Evolutionary conservation across 2,797 vertebrate species (phyloP).

Genomic region (Forpus xanthops): DNA sequence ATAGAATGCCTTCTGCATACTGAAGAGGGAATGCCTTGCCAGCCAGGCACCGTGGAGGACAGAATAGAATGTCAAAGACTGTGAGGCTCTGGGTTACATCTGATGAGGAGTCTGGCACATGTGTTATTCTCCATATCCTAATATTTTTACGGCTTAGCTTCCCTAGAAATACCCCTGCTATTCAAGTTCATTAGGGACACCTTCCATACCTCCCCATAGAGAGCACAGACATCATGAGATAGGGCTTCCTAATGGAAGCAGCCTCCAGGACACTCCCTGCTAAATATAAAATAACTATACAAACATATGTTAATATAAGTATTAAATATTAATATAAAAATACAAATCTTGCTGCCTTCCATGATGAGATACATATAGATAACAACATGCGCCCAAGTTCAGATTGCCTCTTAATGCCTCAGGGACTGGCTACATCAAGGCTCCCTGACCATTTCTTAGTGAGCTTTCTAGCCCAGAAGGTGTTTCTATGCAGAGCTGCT

Average conservation of each 20-base stretch:
- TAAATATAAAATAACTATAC: not conserved
- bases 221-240: not conserved
- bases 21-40: not conserved
- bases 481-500: not conserved
- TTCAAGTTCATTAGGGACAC: not conserved
- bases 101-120: fast-evolving
- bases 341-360: not conserved
- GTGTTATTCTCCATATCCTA: not conserved
- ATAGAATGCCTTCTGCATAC: not conserved
- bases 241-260: not conserved
- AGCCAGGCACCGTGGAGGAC: not conserved
- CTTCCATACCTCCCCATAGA: not conserved
- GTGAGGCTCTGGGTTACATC: not conserved
- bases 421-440: not conserved
- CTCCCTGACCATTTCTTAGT: not conserved
- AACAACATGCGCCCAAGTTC: not conserved
- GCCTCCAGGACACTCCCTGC: not conserved
- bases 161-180: not conserved
- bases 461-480: not conserved
- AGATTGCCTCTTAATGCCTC: not conserved
- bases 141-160: not conserved
- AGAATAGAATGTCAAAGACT: not conserved
- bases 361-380: not conserved
- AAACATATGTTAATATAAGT: not conserved
- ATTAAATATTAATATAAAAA: not conserved